phyloP scores from a whole-genome alignment of 2,113 vertebrate genomes.

The Meleagris gallopavo region DNA sequence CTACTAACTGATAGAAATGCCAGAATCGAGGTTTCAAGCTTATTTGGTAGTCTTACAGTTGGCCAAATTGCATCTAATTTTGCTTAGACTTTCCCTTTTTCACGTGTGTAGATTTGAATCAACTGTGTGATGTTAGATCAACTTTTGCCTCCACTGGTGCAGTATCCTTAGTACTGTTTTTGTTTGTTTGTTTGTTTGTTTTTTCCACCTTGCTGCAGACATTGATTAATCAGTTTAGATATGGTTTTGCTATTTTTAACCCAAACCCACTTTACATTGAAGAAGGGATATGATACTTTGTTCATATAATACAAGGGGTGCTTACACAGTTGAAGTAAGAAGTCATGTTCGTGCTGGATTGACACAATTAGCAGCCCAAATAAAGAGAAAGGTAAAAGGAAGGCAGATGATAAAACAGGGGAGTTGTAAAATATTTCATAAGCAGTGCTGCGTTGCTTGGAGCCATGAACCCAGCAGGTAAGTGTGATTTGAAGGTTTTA shows the following conservation, averaged over 20 bases:
- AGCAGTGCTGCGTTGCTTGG: not conserved
- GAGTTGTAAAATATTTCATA: not conserved
- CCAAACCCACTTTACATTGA: not conserved
- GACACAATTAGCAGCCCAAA: not conserved
- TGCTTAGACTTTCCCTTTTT: not conserved
- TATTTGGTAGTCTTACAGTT: not conserved
- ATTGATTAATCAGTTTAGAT: not conserved
- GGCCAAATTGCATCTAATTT: not conserved
- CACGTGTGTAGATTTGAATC: fast-evolving
- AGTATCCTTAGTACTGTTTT: not conserved
- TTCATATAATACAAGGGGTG: not conserved
- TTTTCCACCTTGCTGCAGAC: not conserved
- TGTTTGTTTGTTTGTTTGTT: too few relatives aligned
- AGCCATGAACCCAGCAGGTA: not conserved
- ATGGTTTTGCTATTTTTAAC: not conserved
- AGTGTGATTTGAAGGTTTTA: not conserved
- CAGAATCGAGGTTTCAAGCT: not conserved
- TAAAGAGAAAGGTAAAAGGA: not conserved
- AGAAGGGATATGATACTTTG: not conserved
- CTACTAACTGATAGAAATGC: not conserved
- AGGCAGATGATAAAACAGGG: not conserved
- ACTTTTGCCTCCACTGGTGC: not conserved
- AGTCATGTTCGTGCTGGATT: not conserved
- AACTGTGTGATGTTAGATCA: not conserved
- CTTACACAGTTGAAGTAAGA: not conserved